A percentile compares a stretch with the other conserved stretches of the same genome.
Evolutionary conservation across 2,797 vertebrate genomes (phyloP).

Genomic region (Etheostoma perlongum): DNA sequence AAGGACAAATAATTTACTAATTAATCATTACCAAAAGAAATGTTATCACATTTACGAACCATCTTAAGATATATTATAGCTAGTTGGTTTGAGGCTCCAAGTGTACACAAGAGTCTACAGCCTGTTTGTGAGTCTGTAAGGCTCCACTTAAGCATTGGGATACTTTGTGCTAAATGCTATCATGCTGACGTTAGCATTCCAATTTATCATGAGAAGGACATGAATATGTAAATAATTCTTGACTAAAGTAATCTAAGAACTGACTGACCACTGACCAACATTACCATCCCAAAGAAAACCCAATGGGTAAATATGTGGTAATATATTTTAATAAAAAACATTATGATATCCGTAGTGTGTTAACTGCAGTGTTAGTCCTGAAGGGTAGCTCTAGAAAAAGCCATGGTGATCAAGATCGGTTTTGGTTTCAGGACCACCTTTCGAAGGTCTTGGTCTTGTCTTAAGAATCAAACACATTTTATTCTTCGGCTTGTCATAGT

Average conservation of each 20-base stretch:
- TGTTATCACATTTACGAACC: neutral
- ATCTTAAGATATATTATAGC: neutral
- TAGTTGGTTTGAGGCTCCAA: neutral
- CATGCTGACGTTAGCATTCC: neutral
- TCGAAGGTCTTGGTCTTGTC: no score
- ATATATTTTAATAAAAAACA: no score
- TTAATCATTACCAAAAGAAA: neutral
- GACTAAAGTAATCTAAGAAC: neutral
- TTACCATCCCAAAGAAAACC: no score
- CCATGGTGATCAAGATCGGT: no score
- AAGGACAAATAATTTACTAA: no score
- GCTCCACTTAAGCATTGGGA: neutral
- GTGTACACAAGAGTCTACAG: neutral
- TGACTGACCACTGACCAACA: neutral
- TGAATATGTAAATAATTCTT: neutral
- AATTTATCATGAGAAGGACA: neutral
- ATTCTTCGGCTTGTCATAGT: no score
- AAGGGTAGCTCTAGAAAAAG: no score
- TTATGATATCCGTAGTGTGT: no score
- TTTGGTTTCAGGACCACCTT: no score
- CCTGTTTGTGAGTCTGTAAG: neutral
- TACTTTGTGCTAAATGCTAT: neutral
- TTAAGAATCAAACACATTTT: no score
- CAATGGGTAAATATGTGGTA: no score
- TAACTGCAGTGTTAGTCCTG: no score